Evolutionary conservation across 2,113 vertebrate species (phyloP).

Genomic region (Nesogale talazaci): DNA sequence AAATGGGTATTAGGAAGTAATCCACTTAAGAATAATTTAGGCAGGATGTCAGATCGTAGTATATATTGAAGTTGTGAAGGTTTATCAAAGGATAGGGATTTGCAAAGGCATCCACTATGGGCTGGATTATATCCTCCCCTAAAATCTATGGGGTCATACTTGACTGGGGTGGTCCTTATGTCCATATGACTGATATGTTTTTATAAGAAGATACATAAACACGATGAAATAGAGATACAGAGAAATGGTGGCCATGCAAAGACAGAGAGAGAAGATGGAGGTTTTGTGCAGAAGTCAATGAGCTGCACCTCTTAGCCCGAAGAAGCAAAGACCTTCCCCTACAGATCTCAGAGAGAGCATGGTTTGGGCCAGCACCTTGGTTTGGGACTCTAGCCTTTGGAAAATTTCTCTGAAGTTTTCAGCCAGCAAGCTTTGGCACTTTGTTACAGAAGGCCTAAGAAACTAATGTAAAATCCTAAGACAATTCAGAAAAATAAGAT

Average conservation of each 20-base stretch:
- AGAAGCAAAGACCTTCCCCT: not conserved
- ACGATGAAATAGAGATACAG: not conserved
- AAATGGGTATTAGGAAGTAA: constrained; percentile 29
- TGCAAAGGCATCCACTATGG: not conserved
- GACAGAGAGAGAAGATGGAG: not conserved
- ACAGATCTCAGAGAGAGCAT: not conserved
- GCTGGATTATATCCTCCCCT: not conserved
- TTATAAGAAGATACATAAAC: not conserved
- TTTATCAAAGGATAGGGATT: not conserved
- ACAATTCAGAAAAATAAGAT: not conserved
- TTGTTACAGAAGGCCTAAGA: too few species aligned
- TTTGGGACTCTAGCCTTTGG: not conserved
- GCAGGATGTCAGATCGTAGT: not conserved
- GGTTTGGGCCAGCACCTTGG: not conserved
- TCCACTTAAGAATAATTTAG: not conserved
- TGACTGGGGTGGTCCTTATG: not conserved
- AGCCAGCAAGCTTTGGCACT: not conserved
- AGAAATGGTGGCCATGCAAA: not conserved
- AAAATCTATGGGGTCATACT: not conserved
- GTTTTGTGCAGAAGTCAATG: not conserved
- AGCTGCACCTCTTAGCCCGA: not conserved
- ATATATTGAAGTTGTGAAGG: not conserved
- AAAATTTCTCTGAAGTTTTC: not conserved
- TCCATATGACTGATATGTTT: not conserved
- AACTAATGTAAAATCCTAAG: not conserved